Evolutionary conservation across 1,140 invertebrate species (phyloP).

Genomic region (Apis dorsata): DNA sequence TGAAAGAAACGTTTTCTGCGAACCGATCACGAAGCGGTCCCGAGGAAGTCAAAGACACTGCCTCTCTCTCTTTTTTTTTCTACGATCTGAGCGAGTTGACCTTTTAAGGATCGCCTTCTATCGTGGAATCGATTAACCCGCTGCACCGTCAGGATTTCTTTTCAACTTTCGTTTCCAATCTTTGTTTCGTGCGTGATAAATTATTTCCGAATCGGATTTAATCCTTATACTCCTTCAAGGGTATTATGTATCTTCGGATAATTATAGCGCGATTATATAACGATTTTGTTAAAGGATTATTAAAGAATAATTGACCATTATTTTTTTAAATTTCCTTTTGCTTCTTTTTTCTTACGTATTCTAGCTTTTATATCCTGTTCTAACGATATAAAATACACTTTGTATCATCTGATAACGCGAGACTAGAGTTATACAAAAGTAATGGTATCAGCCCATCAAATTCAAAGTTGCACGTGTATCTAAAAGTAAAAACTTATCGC

Average conservation of each 20-base stretch:
- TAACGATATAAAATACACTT: too few species aligned
- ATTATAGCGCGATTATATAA: neutral
- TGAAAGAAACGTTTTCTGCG: neutral
- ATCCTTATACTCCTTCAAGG: neutral
- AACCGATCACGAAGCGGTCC: slow-evolving; percentile 1
- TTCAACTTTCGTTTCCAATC: neutral
- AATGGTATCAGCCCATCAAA: too few species aligned
- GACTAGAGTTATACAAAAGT: too few species aligned
- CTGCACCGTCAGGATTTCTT: neutral
- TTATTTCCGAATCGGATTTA: neutral
- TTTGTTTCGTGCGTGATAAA: neutral
- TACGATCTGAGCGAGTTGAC: neutral
- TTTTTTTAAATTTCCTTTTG: too few species aligned
- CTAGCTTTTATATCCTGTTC: too few species aligned
- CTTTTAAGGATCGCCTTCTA: slow-evolving; percentile 4
- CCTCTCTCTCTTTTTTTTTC: too few species aligned
- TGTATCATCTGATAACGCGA: too few species aligned
- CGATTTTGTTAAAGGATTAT: too few species aligned
- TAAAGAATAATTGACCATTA: too few species aligned
- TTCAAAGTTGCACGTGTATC: too few species aligned
- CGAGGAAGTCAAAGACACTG: neutral
- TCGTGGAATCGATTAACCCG: slow-evolving; percentile 12
- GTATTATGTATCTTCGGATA: neutral
- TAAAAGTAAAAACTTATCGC: too few species aligned
- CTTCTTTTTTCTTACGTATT: too few species aligned